Percentiles rank a stretch among this genome's conserved stretches.
phyloP scores from a whole-genome alignment of 2,888 invertebrate genomes.

The Drosophila paranaensis region DNA sequence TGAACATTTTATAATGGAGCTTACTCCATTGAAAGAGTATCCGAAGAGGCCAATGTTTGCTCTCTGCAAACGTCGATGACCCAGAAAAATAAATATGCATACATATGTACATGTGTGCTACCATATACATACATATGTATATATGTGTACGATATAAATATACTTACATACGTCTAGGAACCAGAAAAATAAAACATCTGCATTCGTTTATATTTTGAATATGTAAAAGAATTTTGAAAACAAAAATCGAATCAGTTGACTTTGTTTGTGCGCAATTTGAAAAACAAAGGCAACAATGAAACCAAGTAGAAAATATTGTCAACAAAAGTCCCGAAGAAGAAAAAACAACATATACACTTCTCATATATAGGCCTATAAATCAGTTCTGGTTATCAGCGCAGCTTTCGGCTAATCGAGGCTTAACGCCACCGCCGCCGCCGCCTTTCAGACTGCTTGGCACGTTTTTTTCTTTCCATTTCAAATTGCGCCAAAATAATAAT shows the following conservation, averaged over 20 bases:
- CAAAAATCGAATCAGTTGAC: slow-evolving; percentile 62
- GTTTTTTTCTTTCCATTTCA: slow-evolving; percentile 15
- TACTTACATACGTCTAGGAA: slow-evolving; percentile 4
- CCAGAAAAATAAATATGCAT: slow-evolving; percentile 48
- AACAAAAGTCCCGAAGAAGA: slow-evolving; percentile 19
- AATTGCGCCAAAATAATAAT: slow-evolving; percentile 15
- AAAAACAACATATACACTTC: slow-evolving; percentile 1
- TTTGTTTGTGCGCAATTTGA: slow-evolving; percentile 63
- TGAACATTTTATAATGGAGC: neutral
- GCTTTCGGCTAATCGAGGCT: slow-evolving; percentile 2
- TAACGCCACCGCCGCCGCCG: neutral
- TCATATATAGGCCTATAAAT: slow-evolving; percentile 28
- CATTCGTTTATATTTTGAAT: slow-evolving; percentile 5
- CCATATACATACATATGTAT: neutral
- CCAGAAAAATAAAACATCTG: slow-evolving; percentile 35
- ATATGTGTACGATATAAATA: slow-evolving; percentile 2
- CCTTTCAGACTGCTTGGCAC: slow-evolving; percentile 58
- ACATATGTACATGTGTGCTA: neutral
- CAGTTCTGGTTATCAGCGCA: neutral
- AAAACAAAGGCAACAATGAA: slow-evolving; percentile 46
- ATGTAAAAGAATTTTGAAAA: slow-evolving; percentile 10
- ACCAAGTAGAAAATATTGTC: slow-evolving; percentile 33
- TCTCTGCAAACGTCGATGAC: slow-evolving; percentile 59
- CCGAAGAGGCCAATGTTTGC: neutral
- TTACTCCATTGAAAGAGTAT: slow-evolving; percentile 27